Evolutionary conservation across 2,797 vertebrate species (phyloP).

Genomic region (Apogon hyalosoma): DNA sequence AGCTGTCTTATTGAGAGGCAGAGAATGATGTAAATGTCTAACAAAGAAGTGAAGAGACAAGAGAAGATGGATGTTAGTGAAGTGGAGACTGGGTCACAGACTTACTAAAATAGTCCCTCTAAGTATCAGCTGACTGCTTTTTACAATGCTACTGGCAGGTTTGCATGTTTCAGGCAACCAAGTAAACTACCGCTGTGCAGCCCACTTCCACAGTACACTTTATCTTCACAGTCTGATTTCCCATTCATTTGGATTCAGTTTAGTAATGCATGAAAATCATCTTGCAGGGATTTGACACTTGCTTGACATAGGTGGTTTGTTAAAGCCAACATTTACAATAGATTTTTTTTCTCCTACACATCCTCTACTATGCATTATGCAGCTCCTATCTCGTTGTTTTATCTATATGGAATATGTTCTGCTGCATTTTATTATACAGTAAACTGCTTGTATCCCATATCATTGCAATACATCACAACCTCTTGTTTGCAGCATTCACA

Average conservation of each 20-base stretch:
- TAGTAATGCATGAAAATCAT: constrained; percentile 1
- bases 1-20: constrained; percentile 30
- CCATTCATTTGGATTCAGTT: background rate
- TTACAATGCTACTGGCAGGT: constrained; percentile 1
- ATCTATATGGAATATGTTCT: background rate
- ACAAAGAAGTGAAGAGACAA: constrained; percentile 22
- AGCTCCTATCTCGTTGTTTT: background rate
- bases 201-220: background rate
- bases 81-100: constrained; percentile 13
- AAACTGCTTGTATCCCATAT: background rate
- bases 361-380: too few species aligned
- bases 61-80: constrained; percentile 22
- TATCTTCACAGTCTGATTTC: background rate
- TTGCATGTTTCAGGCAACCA: background rate
- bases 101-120: constrained; percentile 7
- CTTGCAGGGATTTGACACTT: background rate
- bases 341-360: background rate
- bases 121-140: constrained; percentile 1
- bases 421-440: background rate
- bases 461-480: background rate
- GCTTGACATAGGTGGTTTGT: background rate
- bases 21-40: constrained; percentile 21
- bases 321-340: background rate
- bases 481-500: background rate
- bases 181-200: background rate